Evolutionary conservation across 2,888 invertebrate species (phyloP), one percentile per base, ranked within the genome.

Genomic region (Patella pellucida): DNA sequence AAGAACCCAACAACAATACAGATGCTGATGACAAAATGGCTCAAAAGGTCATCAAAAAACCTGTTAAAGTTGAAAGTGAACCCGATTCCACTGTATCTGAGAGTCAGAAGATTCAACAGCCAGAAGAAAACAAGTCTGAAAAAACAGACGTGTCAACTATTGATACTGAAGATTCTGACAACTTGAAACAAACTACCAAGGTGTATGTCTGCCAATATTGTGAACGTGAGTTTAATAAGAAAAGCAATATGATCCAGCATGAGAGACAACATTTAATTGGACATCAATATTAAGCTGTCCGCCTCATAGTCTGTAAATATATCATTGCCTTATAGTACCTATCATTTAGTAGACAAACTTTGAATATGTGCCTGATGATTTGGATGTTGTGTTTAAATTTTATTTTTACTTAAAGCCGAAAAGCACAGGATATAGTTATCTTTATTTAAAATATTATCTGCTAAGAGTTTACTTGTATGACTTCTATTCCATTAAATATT

Each of bases 151-250:
- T 7, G 41, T 41, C 41, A 41, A 41, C 41, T 41, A 71, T 56
- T n/a, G 76, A 78, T 9, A 73, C 71, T 5, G 71, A 16, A 19
- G 9, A 23, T 19, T 27, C 52, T n/a, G 50, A 71, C 15, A 27
- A 23, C n/a, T 23, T 19, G 41, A 52, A 31, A 4, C 41, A 27
- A 27, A 72, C 74, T 54, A 81, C 81, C n/a, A 85, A 85, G 76
- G 85, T 88, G 3, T 88, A 86, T 76, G 86, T 86, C 15, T 88
- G 88, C 75, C 86, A 86, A 75, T 88, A 83, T 74, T 87, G 88
- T 83, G 88, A 88, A 70, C 75, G 87, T 19, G 86, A 85, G 73
- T 88, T 87, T 82, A 85, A 87, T 76, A 83, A 84, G 27, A 87
- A 86, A 78, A 71, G 77, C 1, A 77, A 78, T 9, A 84, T 88